Base-by-base conservation (phyloP, 2,113 vertebrate species). In the Miniopterus natalensis region DNA sequence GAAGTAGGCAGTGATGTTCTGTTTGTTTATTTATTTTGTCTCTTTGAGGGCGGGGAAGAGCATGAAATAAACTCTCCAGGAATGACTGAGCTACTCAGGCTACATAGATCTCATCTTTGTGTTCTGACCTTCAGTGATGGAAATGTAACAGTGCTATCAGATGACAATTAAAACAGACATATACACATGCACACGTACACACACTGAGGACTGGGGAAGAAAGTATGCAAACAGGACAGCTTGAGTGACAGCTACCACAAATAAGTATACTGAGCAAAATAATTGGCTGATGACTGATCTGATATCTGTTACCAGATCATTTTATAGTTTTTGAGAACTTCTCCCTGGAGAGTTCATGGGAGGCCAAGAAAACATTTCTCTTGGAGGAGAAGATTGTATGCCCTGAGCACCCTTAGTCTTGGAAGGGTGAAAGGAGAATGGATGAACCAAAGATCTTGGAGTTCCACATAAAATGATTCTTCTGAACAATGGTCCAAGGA, bases 81-180 rank as follows among this genome's bases (percentile, higher is more conserved):
- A 40, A n/a, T 90, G 55, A 53, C 75, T 83, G 25, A 87, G 63
- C 36, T 91, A 65, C 14, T 84, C 65, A 65, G n/a, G 29, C 8
- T 49, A 90, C 10, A 36, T 5, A 73, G 10, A 45, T 55, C 68
- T 92, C 29, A 81, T 80, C 47, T 92, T 88, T 91, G n/a, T 92
- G 57, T 88, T 95, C 88, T 80, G 47, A 66, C 21, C 31, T 88
- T 66, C 45, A 68, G 80, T 80, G 12, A 25, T 61, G 70, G 65
- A 71, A 84, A 77, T 77, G 20, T 81, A 92, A 36, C 78, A 42
- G 8, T 51, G 6, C 23, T 75, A 8, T 90, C 77, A 92, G 75
- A 92, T 89, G 61, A 42, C n/a, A 40, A 6, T 10, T 25, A 59
- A 83, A 18, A 81, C 17, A 18, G 2, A 25, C 23, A 31, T 5